These are phyloP conservation scores for Rhinoptilus africanus DNA, from an alignment of 2,113 vertebrate genomes.

Conservation along the genomic window DNA sequence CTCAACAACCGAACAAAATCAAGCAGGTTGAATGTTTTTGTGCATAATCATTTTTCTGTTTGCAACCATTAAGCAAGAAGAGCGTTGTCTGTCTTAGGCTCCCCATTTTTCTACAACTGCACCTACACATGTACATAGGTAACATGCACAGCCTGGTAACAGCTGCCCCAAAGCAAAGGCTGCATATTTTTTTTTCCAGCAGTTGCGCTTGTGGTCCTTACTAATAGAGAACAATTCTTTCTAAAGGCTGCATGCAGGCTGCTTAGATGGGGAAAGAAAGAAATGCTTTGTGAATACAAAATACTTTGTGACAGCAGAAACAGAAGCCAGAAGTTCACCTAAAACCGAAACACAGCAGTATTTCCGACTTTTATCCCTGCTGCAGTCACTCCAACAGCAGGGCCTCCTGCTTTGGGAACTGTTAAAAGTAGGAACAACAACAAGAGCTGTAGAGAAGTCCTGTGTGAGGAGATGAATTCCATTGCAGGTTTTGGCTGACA, in stretches of 20 bases:
- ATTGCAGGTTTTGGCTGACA: not conserved
- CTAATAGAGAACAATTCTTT: fast-evolving
- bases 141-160: fast-evolving
- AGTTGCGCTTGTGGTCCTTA: not conserved
- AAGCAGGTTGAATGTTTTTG: not conserved
- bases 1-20: not conserved
- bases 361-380: not conserved
- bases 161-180: not conserved
- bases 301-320: not conserved
- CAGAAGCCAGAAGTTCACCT: not conserved
- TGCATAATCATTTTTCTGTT: fast-evolving
- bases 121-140: fast-evolving
- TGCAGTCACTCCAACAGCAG: fast-evolving
- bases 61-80: not conserved
- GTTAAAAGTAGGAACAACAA: not conserved
- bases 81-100: fast-evolving
- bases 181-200: not conserved
- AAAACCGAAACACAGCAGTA: fast-evolving
- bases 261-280: not conserved
- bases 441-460: not conserved
- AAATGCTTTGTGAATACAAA: not conserved
- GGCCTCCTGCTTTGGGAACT: not conserved
- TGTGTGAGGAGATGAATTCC: not conserved
- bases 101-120: not conserved
- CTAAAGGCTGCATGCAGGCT: no score